A percentile compares a stretch with the other conserved stretches of the same genome.
Evolutionary conservation across 2,888 invertebrate genomes (phyloP).

Genomic region (Drosophila stalkeri): DNA sequence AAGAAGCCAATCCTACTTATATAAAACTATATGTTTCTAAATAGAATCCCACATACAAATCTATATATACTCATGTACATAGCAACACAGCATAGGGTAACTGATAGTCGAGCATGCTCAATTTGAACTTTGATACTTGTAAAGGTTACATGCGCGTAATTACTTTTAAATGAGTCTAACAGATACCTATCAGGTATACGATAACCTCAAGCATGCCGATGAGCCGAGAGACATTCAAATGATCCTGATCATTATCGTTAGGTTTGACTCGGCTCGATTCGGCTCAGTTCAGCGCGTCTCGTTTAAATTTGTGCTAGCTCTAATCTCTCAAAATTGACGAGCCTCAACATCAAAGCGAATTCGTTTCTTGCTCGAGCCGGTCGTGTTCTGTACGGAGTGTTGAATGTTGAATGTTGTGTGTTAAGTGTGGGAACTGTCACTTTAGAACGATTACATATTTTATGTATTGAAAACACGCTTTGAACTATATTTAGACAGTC

Average conservation of each 20-base stretch:
- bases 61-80: too few species aligned
- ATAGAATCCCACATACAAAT: too few species aligned
- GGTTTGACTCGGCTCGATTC: neutral
- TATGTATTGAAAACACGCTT: neutral
- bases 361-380: conserved; percentile 55
- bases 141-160: neutral
- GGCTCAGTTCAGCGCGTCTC: neutral
- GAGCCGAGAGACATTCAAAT: conserved; percentile 7
- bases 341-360: conserved; percentile 60
- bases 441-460: neutral
- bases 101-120: neutral
- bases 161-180: conserved; percentile 15
- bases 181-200: neutral
- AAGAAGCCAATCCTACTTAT: too few species aligned
- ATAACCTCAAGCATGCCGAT: conserved; percentile 6
- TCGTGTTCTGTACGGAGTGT: conserved; percentile 43
- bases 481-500: neutral
- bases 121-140: neutral
- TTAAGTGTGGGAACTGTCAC: neutral
- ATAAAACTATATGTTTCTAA: too few species aligned
- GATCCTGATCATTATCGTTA: conserved; percentile 17
- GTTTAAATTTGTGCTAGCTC: neutral
- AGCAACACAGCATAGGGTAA: neutral
- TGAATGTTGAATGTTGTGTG: conserved; percentile 5
- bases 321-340: conserved; percentile 28